Conservation (phyloP, 2,113 vertebrate species). For the Hemibagrus wyckioides region DNA sequence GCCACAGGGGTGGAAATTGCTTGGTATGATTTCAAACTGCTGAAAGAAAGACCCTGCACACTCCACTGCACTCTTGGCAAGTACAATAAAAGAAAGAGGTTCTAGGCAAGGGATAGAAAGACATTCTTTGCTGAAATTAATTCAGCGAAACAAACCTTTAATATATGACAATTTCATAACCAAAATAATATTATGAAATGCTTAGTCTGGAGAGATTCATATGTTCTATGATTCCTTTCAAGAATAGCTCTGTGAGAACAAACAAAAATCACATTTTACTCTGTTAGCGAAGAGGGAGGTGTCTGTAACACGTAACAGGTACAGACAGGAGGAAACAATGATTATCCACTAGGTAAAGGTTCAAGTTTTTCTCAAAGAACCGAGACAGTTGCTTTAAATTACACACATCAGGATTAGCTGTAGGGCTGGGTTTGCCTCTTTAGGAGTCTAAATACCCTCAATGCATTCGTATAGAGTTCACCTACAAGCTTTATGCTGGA, state of each 20-base stretch:
- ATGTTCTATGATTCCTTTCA: not conserved
- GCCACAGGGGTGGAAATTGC: slow-evolving; percentile 9
- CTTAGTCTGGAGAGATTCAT: not conserved
- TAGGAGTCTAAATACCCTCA: not conserved
- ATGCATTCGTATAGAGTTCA: not conserved
- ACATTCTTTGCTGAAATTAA: not conserved
- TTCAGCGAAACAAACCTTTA: not conserved
- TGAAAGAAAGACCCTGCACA: slow-evolving; percentile 29
- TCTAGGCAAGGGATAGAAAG: slow-evolving; percentile 17
- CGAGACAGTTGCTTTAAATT: slow-evolving; percentile 27
- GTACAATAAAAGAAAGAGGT: slow-evolving; percentile 37
- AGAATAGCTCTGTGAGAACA: not conserved
- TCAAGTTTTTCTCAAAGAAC: not conserved
- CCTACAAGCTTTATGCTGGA: not conserved
- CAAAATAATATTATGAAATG: not conserved
- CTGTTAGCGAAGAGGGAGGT: slow-evolving; percentile 10
- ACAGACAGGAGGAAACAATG: slow-evolving; percentile 28
- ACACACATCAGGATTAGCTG: not conserved
- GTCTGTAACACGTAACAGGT: slow-evolving; percentile 19
- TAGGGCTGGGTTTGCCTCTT: slow-evolving; percentile 15
- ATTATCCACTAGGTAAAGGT: slow-evolving; percentile 23
- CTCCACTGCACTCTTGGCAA: slow-evolving; percentile 46
- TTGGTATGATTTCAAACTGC: slow-evolving; percentile 36
- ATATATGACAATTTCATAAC: not conserved
- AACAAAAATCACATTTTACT: slow-evolving; percentile 15